Base-by-base conservation (phyloP, 2,113 vertebrate genomes). In the Strigops habroptila region DNA sequence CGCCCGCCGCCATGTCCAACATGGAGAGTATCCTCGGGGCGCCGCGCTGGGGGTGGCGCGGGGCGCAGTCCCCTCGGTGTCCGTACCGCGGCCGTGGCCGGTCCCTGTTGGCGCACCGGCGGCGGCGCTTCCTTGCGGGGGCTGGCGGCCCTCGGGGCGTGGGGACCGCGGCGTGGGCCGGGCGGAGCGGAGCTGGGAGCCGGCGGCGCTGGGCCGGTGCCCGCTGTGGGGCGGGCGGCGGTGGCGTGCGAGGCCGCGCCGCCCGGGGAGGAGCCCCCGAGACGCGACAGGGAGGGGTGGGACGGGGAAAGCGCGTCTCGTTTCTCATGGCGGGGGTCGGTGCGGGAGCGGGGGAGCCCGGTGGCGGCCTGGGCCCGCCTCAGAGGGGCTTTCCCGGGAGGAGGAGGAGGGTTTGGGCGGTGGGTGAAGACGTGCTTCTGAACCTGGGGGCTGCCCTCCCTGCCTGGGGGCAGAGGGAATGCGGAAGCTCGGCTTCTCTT, bases 21-120 rank as follows among this genome's bases (percentile, higher is more conserved):
- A 91, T 91, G 88, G 88, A 91, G 81, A 91, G 88, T 88, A 88
- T 88, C 86, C 86, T 55, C 65, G 48, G 67, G 64, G 15, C 12
- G 35, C 15, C 12, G 35, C 59, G 19, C 17, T n/a, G 68, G 18
- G 24, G 24, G 48, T 28, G 70, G 44, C 17, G 33, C 33, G 17
- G 46, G 31, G 43, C 16, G 43, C 30, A 31, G 35, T 14, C 49
- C 18, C 8, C 11, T 10, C 14, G 7, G 18, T 5, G 51, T 9
- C 49, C 49, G 39, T 35, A 16, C 48, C 12, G 14, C 48, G 10
- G n/a, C 46, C 14, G 24, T 24, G 3, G 22, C 35, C 14, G 14
- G 33, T 37, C 14, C n/a, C 28, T 21, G 48, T 22, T 25, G 46
- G 35, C 23, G 33, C 13, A 7, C 22, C 39, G 46, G 22, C 14